Evolutionary conservation across 2,797 vertebrate species (phyloP), one percentile per base, ranked within the genome.

Genomic region (Lophius americanus): DNA sequence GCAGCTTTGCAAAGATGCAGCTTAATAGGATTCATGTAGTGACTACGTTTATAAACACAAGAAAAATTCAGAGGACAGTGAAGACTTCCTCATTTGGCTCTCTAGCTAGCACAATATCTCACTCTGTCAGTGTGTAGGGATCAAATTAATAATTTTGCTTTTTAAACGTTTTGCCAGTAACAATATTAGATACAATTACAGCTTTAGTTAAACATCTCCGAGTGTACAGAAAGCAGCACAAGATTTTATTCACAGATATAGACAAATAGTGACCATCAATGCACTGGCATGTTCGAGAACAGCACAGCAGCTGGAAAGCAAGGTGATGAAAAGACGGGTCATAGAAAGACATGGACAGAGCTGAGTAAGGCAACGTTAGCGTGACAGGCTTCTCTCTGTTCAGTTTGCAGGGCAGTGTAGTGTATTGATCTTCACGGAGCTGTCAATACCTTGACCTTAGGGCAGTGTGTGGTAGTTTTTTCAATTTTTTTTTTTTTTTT

Each of bases 1-100:
- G 91, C 93, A 94, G 93, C 93, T 93, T 92, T 83, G 92, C 89
- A 91, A 91, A 90, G 91, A 93, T 93, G 92, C 93, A 93, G 91
- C 91, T 93, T 89, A 84, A 90, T 90, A 90, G 87, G 87, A 90
- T 92, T 92, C 82, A 88, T 91, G 89, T 93, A 91, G 89, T 92
- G 91, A 92, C 87, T 87, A 85, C 88, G 88, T 84, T 82, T 84
- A 88, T 80, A 90, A 91, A 91, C 82, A 91, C 87, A 90, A 86
- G 23, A 23, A 90, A 92, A 89, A 90, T 90, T 87, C 84, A 82
- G 89, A 90, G 86, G 83, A 92, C 87, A 85, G 88, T 81, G 83
- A 84, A 85, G 68, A 73, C 73, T 90, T 88, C 85, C 88, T 87
- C 85, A 90, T 93, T 92, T 92, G 92, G 92, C 91, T 91, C 89